Base-by-base conservation (phyloP, 53 echinoderm and acorn worm species). In the Astropecten irregularis region DNA sequence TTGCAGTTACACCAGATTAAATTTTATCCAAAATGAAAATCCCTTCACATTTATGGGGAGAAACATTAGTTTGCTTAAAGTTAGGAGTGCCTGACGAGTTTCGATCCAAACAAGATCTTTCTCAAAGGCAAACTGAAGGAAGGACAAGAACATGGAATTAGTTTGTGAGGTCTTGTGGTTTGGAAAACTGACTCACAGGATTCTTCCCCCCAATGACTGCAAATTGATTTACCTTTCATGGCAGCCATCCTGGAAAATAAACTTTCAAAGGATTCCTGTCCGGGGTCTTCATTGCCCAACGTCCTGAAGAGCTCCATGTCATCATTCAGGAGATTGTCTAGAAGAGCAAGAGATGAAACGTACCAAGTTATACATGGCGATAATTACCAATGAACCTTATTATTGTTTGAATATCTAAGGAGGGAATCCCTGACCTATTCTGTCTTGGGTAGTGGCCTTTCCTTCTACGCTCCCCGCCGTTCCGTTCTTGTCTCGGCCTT, bases 241-340 rank as follows among this genome's bases (percentile, higher is more conserved):
- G 76, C 38, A 2, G 96, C 87, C 93, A 96, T 93, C 68, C 73
- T 87, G 54, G 89, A 59, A 82, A 96, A 96, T 18, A 96, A 82
- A 68, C 84, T 82, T 73, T 96, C 96, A 88, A 96, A 96, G 1
- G 93, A 93, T 71, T 93, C 93, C 16, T 38, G 83, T 1, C 92
- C 93, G 2, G 96, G 96, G 49, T 96, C 96, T 31, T 96, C 96
- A 66, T 85, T 96, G 0, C 96, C 96, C 7, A 93, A 64, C 3
- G 91, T 93, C 71, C 79, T 76, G 83, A 93, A 91, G 62, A 96
- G 52, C 28, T 77, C 65, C 81, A 40, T 87, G 40, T 96, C 93
- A 54, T 91, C 93, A 65, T 81, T 87, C 39, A 95, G 52, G 35
- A 85, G 50, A 42, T 77, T 73, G 76, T 91, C 94, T 94, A 46